Evolutionary conservation across 2,113 vertebrate species (phyloP).

Genomic region (Octodon degus): DNA sequence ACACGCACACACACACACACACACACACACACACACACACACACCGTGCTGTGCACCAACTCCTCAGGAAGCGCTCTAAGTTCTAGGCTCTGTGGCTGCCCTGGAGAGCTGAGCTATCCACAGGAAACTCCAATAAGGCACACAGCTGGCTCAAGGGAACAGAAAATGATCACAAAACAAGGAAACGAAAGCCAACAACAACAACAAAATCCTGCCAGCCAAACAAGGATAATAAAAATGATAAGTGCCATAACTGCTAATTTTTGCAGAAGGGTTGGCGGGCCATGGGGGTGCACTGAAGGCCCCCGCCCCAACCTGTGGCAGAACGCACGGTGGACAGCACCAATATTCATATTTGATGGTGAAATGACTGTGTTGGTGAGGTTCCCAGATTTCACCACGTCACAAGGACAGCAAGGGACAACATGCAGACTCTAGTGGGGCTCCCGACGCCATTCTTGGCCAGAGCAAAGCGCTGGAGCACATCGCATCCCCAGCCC

Average conservation of each 20-base stretch:
- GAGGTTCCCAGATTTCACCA: neutral
- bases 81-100: neutral
- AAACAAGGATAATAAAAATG: no score
- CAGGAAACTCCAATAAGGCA: no score
- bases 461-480: neutral
- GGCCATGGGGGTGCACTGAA: no score
- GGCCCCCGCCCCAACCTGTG: neutral
- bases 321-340: neutral
- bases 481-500: neutral
- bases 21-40: neutral
- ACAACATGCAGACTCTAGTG: neutral
- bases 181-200: no score
- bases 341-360: neutral
- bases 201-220: no score
- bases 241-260: no score
- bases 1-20: neutral
- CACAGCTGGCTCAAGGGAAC: no score
- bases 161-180: no score
- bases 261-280: no score
- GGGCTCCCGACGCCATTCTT: neutral
- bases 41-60: neutral
- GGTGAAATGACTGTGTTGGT: neutral
- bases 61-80: neutral
- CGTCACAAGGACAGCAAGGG: neutral
- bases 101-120: neutral